Evolutionary conservation across 2,113 vertebrate species (phyloP), one percentile per base, ranked within the genome.

Genomic region (Laticauda laticaudata): DNA sequence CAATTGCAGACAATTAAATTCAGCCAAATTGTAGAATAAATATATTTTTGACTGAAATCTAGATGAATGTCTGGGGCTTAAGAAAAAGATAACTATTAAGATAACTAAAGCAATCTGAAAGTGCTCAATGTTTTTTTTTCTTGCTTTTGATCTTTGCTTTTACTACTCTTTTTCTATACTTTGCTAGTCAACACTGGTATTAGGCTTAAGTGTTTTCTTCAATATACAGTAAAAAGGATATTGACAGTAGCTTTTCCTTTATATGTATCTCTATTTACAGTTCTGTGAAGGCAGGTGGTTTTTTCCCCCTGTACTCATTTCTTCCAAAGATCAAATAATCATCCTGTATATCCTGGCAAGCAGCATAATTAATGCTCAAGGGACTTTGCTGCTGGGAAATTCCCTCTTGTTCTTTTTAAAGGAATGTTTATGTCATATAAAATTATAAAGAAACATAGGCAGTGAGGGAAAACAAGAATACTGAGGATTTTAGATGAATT

Each of bases 281-380:
- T 48, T 91, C 43, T 55, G 0, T 55, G 29, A n/a, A 0, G 39
- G 89, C 26, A 4, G 0, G 61, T 55, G 1, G 0, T 0, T 0
- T 89, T 91, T 0, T 0, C 51, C 7, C 48, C 29, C 53, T 64
- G 23, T 5, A 8, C 23, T 53, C 0, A 93, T 94, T 94, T 23
- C 64, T 91, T 94, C 34, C 51, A 87, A n/a, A 87, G 39, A n/a
- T 0, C 0, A 94, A 86, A 34, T 87, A 93, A 69, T 48, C 85
- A 51, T 81, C 53, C 75, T 81, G 0, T 0, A 20, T 6, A 57
- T 59, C 10, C 1, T 61, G 2, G 15, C 75, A 90, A 93, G 92
- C 92, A 94, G 91, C 94, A 95, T 87, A 95, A 96, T 96, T 94
- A 92, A 91, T 1, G 45, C 93, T 95, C 87, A 14, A 91, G 94